Base-by-base conservation (phyloP, 2,888 invertebrate species). In the Drosophila prostipennis region DNA sequence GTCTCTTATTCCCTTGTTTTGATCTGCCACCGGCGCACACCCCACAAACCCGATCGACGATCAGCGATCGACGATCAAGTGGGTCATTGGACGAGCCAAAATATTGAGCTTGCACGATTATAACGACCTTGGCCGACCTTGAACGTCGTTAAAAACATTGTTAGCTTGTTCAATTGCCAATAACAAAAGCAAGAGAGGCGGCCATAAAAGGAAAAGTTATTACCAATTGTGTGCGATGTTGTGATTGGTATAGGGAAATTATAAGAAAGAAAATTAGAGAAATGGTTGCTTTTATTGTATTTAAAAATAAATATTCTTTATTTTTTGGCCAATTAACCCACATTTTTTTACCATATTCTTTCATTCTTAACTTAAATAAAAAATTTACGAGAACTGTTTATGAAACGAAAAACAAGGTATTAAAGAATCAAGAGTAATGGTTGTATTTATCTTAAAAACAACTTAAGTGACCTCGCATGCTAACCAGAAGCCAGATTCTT, bases 101-200 rank as follows among this genome's bases (percentile, higher is more conserved):
- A 42, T 52, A 53, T 57, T 49, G 37, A 26, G 46, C 39, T 55
- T 52, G 53, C 61, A 37, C 55, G 59, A 45, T 59, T 78, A 63
- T 79, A 74, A 76, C 87, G 90, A 90, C 91, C 91, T 91, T 91
- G 90, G 56, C 69, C 84, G 90, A 91, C 91, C 91, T 91, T 91
- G 90, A 89, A 79, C 53, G 49, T 58, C 68, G 48, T 61, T 58
- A 45, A 59, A 57, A 49, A 51, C 57, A 70, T 58, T 60, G 79
- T 73, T 76, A 46, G 63, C 61, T 52, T 40, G 57, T 34, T 67
- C 74, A 58, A 72, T 72, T 53, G 63, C 42, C 61, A 72, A 61
- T 55, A 57, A 63, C 48, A 45, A 67, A 56, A 34, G 26, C 53
- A 43, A 54, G 36, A 67, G 37, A 34, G 26, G 26, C 43, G 14